Conservation (phyloP, 2,888 invertebrate genomes). For the Meta bourneti region DNA sequence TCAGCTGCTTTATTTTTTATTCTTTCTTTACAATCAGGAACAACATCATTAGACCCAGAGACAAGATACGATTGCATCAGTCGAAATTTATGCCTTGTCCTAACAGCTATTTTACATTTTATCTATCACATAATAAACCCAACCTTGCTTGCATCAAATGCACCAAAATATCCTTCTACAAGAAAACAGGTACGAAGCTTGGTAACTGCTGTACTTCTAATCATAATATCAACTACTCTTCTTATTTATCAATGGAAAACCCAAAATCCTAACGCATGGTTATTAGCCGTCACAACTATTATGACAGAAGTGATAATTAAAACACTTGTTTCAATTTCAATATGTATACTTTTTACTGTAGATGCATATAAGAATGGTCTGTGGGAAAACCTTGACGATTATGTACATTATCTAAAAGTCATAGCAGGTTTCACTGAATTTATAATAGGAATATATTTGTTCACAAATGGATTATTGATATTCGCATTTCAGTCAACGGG, state of each 20-base stretch:
- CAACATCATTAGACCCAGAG: conserved; percentile 92
- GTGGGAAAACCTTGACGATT: conserved; percentile 96
- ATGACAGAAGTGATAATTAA: conserved; percentile 95
- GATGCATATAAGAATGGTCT: conserved; percentile 91
- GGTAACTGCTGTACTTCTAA: conserved; percentile 90
- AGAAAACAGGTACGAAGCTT: conserved; percentile 90
- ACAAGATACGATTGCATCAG: conserved; percentile 93
- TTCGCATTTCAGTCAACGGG: conserved; percentile 96
- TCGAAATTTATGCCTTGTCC: conserved; percentile 93
- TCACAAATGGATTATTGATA: conserved; percentile 96
- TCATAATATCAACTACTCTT: conserved; percentile 88
- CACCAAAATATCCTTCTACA: conserved; percentile 82
- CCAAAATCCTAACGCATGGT: conserved; percentile 93
- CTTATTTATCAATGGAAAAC: conserved; percentile 91
- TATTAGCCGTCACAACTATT: conserved; percentile 94
- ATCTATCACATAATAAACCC: conserved; percentile 95
- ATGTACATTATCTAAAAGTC: conserved; percentile 92
- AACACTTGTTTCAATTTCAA: conserved; percentile 91
- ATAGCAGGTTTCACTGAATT: conserved; percentile 97
- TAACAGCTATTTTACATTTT: conserved; percentile 94
- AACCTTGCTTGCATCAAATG: conserved; percentile 90
- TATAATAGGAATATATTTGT: conserved; percentile 94
- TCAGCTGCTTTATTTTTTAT: conserved; percentile 96
- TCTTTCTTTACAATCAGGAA: conserved; percentile 93
- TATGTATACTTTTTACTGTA: conserved; percentile 92